phyloP scores from a whole-genome alignment of 2,797 vertebrate genomes.

The Gobionotothen gibberifrons region DNA sequence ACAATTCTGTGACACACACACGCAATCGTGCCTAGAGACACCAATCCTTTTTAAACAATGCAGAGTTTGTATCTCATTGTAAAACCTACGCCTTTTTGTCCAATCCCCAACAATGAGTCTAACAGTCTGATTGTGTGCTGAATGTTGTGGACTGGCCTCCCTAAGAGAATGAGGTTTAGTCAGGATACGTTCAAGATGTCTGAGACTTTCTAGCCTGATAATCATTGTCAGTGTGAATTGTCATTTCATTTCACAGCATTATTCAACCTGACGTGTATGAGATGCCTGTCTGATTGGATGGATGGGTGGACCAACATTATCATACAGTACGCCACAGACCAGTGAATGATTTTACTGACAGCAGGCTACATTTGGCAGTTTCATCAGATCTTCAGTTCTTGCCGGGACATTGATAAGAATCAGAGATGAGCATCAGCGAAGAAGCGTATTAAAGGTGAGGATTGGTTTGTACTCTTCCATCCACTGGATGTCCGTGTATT shows the following conservation, averaged over 20 bases:
- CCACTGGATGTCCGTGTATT: not conserved
- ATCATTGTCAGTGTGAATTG: not conserved
- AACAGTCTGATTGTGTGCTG: too few species aligned
- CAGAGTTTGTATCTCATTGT: not conserved
- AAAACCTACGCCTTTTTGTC: not conserved
- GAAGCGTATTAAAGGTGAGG: not conserved
- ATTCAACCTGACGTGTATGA: not conserved
- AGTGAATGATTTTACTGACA: not conserved
- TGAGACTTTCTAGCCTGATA: not conserved
- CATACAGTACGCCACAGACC: not conserved
- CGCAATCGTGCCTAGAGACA: not conserved
- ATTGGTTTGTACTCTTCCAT: not conserved
- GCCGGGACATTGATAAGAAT: not conserved
- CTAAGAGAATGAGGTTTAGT: too few species aligned
- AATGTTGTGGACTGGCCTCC: too few species aligned
- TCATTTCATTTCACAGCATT: not conserved
- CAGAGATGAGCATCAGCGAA: not conserved
- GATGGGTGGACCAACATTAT: constrained; percentile 3
- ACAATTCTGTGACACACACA: not conserved
- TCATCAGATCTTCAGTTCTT: not conserved
- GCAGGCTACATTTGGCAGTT: not conserved
- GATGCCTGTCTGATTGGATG: not conserved
- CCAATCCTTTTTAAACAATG: too few species aligned
- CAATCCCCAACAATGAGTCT: not conserved
- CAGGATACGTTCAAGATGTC: not conserved